Evolutionary conservation across 2,888 invertebrate species (phyloP), one percentile per base, ranked within the genome.

Genomic region (Sphaeridia pumilis): DNA sequence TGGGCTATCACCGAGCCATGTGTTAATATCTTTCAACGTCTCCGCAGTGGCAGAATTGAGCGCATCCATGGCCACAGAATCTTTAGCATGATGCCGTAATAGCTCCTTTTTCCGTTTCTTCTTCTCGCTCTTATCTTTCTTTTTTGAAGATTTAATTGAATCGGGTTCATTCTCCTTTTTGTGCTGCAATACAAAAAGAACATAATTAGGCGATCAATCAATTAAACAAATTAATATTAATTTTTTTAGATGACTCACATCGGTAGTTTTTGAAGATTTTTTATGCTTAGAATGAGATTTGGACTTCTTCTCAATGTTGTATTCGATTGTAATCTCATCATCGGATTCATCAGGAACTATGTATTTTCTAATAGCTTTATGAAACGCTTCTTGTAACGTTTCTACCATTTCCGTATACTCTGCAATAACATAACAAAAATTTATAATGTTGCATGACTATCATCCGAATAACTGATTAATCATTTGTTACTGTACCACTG

Each of bases 321-420:
- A 68, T 54, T 69, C 69, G 17, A 70, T 67, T 34, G 67, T 67
- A 25, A 69, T 65, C 51, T 74, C 74, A 54, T 74, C 75, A 67
- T 88, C 88, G 24, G 64, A 64, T 38, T 62, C 64, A 59, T 84
- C 78, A 65, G 84, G 81, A 68, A 87, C 85, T 59, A 89, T 78
- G 70, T 85, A 89, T 67, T 85, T 82, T 68, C 84, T 83, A 3
- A 86, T 84, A 12, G 86, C 80, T 58, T 82, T 79, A 63, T 86
- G 83, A 68, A 90, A 89, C 12, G 83, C 86, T 63, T 81, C 77
- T 70, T 84, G 82, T 52, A 90, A 74, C 69, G 83, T 87, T 67
- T 84, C 82, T 10, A 85, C 87, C 88, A 89, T 89, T 69, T 81
- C 81, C 1, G 87, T 87, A 66, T 88, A 89, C 71, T 88, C 88